These are phyloP conservation scores for Moxostoma hubbsi DNA, from an alignment of 2,797 vertebrate genomes.

Conservation along the genomic window DNA sequence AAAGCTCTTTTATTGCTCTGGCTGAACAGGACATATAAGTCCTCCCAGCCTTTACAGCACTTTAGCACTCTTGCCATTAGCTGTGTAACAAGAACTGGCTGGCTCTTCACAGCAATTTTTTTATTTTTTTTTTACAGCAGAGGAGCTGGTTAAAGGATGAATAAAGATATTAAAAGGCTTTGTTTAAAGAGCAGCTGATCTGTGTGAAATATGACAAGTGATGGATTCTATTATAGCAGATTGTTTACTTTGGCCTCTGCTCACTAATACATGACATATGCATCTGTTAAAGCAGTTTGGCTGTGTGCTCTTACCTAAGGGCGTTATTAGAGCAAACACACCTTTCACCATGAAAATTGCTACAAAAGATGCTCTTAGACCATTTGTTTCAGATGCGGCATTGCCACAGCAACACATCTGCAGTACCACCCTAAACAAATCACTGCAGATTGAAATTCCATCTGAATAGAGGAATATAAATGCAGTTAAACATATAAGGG, in stretches of 20 bases:
- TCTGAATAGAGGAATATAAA: slow-evolving; percentile 64
- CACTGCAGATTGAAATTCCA: slow-evolving; percentile 75
- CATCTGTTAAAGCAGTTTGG: slow-evolving; percentile 48
- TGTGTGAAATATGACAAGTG: slow-evolving; percentile 49
- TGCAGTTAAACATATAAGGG: slow-evolving; percentile 67
- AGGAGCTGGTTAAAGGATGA: slow-evolving; percentile 48
- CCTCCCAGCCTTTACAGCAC: slow-evolving; percentile 62
- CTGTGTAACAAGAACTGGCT: slow-evolving; percentile 55
- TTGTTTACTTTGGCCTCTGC: slow-evolving; percentile 49
- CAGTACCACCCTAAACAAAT: slow-evolving; percentile 19
- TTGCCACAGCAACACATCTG: neutral
- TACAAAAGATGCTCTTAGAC: neutral
- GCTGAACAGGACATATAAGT: slow-evolving; percentile 60
- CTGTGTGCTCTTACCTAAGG: slow-evolving; percentile 42
- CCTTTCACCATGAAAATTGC: slow-evolving; percentile 2
- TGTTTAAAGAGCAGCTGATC: slow-evolving; percentile 56
- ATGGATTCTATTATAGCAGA: slow-evolving; percentile 54
- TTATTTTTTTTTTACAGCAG: slow-evolving; percentile 34
- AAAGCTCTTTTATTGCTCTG: slow-evolving; percentile 65
- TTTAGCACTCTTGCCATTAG: slow-evolving; percentile 62
- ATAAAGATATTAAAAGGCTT: slow-evolving; percentile 57
- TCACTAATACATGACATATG: slow-evolving; percentile 29
- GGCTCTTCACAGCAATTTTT: slow-evolving; percentile 31
- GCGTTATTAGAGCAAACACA: slow-evolving; percentile 43
- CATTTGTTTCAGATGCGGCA: neutral